Conservation (phyloP, 37 sponge, comb jelly and placozoan species). For the Geodia barretti region DNA sequence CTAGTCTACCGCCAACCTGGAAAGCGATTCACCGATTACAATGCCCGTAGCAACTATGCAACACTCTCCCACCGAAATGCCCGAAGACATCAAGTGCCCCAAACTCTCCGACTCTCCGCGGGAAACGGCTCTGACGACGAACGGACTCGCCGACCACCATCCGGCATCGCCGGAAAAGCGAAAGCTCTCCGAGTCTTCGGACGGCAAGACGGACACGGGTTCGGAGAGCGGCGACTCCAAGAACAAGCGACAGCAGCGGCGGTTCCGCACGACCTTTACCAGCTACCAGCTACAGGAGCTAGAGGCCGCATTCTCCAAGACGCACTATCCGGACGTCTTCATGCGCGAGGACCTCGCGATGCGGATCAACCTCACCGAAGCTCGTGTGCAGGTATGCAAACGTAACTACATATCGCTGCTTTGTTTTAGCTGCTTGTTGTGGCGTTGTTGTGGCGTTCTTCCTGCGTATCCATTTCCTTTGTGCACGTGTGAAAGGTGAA, state of each 20-base stretch:
- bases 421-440: no score
- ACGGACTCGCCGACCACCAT: conserved; percentile 17
- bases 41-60: conserved; percentile 72
- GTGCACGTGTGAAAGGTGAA: no score
- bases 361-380: conserved; percentile 88
- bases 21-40: conserved; percentile 5
- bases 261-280: conserved; percentile 93
- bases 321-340: conserved; percentile 95
- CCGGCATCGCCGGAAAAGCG: conserved; percentile 46
- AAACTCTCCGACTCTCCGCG: conserved; percentile 32
- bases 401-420: background rate
- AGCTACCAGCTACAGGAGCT: conserved; percentile 90
- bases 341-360: conserved; percentile 91
- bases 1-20: background rate
- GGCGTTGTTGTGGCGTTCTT: no score
- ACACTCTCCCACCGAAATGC: conserved; percentile 54
- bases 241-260: conserved; percentile 84
- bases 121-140: conserved; percentile 32
- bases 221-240: conserved; percentile 28
- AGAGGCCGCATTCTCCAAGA: conserved; percentile 87
- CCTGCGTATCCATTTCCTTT: no score
- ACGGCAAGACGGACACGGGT: conserved; percentile 16
- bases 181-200: conserved; percentile 46
- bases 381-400: conserved; percentile 83
- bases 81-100: conserved; percentile 26